A percentile compares a stretch with the other conserved stretches of the same genome.
Conservation (phyloP, 2,888 invertebrate species). For the Erebia aethiops region DNA sequence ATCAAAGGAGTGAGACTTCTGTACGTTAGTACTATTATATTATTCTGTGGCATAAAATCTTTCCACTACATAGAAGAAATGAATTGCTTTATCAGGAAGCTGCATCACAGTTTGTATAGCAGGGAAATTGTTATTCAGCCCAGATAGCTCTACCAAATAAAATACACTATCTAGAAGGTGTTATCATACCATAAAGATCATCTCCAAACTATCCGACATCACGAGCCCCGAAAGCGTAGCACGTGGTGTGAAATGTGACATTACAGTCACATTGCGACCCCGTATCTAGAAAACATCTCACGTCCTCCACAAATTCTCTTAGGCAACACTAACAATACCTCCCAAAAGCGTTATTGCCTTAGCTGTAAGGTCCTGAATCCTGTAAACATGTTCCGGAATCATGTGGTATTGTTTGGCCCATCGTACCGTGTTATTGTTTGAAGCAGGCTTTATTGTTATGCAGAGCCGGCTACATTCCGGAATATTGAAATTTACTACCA, state of each 20-base stretch:
- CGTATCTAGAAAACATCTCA: conserved; percentile 43
- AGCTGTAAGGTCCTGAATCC: conserved; percentile 5
- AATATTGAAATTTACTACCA: conserved; percentile 43
- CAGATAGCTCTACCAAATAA: conserved; percentile 5
- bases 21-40: no score
- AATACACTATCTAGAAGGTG: conserved; percentile 23
- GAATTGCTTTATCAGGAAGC: no score
- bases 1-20: no score
- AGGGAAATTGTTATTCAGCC: conserved; percentile 13
- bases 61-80: no score
- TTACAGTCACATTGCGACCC: conserved; percentile 35
- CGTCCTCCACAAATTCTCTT: conserved; percentile 44
- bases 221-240: conserved; percentile 38
- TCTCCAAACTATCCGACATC: conserved; percentile 34
- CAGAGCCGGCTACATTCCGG: conserved; percentile 45
- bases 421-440: conserved; percentile 45
- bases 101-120: neutral
- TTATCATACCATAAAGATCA: conserved; percentile 36
- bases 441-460: conserved; percentile 44
- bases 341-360: neutral
- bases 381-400: neutral
- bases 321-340: neutral
- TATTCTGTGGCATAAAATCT: no score
- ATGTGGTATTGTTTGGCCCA: conserved; percentile 4
- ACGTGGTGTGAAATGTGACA: conserved; percentile 43